Conservation (phyloP, 2,888 invertebrate genomes). For the Lapara coniferarum region DNA sequence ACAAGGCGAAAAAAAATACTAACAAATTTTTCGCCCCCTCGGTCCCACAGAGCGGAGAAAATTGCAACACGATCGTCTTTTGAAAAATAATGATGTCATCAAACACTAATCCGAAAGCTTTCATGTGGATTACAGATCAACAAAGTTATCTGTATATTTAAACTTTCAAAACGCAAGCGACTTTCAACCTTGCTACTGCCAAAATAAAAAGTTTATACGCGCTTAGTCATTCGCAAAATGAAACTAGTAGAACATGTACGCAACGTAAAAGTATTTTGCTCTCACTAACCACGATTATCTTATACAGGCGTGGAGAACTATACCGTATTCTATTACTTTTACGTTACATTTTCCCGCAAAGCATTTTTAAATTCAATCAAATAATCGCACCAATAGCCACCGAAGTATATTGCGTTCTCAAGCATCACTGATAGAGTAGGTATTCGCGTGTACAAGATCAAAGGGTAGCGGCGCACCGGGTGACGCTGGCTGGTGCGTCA, state of each 20-base stretch:
- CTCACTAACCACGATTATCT: slow-evolving; percentile 58
- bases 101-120: slow-evolving; percentile 83
- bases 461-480: slow-evolving; percentile 60
- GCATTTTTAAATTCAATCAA: slow-evolving; percentile 10
- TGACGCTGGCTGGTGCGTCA: slow-evolving; percentile 62
- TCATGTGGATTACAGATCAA: slow-evolving; percentile 78
- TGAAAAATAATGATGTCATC: slow-evolving; percentile 83
- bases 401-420: background rate
- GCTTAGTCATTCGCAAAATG: slow-evolving; percentile 25
- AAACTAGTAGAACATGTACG: slow-evolving; percentile 30
- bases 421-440: slow-evolving; percentile 31
- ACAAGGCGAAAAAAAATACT: slow-evolving; percentile 49
- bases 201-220: slow-evolving; percentile 26
- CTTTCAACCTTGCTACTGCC: slow-evolving; percentile 43
- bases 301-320: slow-evolving; percentile 40
- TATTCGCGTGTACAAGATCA: slow-evolving; percentile 34
- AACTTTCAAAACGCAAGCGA: slow-evolving; percentile 30
- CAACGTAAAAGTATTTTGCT: slow-evolving; percentile 44
- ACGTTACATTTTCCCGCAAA: slow-evolving; percentile 29
- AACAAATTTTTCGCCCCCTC: slow-evolving; percentile 49
- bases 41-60: slow-evolving; percentile 63
- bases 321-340: slow-evolving; percentile 32
- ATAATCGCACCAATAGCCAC: background rate
- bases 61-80: slow-evolving; percentile 80
- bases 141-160: slow-evolving; percentile 38